Evolutionary conservation across 2,113 vertebrate species (phyloP).

Genomic region (Protobothrops mucrosquamatus): DNA sequence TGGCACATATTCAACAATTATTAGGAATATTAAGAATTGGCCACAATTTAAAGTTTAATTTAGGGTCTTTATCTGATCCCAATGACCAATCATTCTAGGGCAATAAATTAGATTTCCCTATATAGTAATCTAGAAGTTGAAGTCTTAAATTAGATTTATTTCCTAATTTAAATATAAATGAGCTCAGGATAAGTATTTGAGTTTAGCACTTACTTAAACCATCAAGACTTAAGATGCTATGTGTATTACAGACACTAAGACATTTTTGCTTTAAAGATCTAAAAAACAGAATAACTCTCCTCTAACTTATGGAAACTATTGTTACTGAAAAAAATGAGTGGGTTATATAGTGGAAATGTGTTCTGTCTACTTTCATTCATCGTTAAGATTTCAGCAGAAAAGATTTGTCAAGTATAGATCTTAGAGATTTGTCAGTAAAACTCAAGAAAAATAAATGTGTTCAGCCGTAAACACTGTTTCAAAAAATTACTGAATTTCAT

Average conservation of each 20-base stretch:
- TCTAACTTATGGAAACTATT: neutral
- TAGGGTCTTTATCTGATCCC: neutral
- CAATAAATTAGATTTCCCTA: neutral
- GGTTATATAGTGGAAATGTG: neutral
- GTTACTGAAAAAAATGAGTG: neutral
- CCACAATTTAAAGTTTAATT: neutral
- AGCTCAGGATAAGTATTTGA: neutral
- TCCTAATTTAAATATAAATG: neutral
- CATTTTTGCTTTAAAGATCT: neutral
- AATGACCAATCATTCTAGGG: neutral
- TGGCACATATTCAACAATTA: neutral
- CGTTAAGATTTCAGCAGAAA: neutral
- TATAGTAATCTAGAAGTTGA: neutral
- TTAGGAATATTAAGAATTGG: neutral
- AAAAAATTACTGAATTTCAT: neutral
- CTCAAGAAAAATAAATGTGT: neutral
- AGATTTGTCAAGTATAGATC: neutral
- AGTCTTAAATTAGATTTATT: neutral
- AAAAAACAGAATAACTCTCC: neutral
- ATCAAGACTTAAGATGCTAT: neutral
- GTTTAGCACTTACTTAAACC: neutral
- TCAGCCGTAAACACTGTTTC: neutral
- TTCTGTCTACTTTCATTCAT: neutral
- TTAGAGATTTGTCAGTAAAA: neutral
- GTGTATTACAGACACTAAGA: neutral